Evolutionary conservation across 2,113 vertebrate genomes (phyloP), one percentile per base, ranked within the genome.

Genomic region (Cryptotis parvus): DNA sequence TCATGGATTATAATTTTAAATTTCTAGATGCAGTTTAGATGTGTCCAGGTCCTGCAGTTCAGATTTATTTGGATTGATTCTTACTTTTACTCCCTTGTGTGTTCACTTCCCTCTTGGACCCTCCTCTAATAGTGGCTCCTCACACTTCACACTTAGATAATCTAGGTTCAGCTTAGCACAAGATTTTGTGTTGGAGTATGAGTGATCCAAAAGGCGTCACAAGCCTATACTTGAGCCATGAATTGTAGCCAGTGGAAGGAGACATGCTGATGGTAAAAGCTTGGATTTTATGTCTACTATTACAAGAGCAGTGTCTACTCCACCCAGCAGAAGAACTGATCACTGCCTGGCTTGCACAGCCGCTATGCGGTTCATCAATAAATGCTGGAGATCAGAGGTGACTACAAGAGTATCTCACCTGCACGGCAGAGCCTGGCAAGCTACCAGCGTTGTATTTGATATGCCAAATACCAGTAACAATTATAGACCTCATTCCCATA

Each of bases 21-120:
- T n/a, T 52, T 35, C 14, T 58, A 37, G 27, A 33, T 35, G 14
- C 8, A 68, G 15, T 84, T 72, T 68, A 85, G 29, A n/a, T 5
- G 22, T 79, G 26, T 29, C 31, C 86, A 33, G 41, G 89, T 86
- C 55, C 76, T 52, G 8, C 76, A 86, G n/a, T 58, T 92, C 65
- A 79, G 65, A 68, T 79, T 35, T 39, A 41, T 82, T 35, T 79
- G 65, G 31, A 74, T 11, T 70, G n/a, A 70, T 18, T 31, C 43
- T 89, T 18, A 58, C 3, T 86, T 33, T 74, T 68, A 69, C 39
- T 63, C 39, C 11, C 3, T 88, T 29, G 63, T 22, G 55, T 20
- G 24, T 52, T 90, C 33, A 12, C 24, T 73, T 63, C 24, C 58
- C 26, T 78, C 49, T 65, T 75, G 16, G 41, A 26, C 69, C 29